Evolutionary conservation across 2,888 invertebrate genomes (phyloP), one percentile per base, ranked within the genome.

Genomic region (Isoperla grammatica): DNA sequence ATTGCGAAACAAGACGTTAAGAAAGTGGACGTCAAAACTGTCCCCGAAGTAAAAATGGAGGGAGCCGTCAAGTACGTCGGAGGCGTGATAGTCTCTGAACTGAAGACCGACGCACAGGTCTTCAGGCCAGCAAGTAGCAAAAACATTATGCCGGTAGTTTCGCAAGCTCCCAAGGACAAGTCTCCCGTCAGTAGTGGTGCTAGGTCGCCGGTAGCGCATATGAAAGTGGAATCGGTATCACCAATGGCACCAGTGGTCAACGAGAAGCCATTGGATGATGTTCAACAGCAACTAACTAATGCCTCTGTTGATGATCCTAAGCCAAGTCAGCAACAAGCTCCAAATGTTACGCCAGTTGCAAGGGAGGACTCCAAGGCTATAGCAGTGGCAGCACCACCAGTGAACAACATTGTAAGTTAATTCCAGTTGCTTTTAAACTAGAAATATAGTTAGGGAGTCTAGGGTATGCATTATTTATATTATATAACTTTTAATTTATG

Each of bases 61-160:
- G 12, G 12, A 11, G 11, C 29, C 12, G 49, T 23, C 23, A 49
- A 20, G 15, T 20, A 23, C 12, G 49, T 20, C 2, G 50, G 50
- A 3, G 50, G 35, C 13, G 50, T 50, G 11, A 53, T 53, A 9
- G 40, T 53, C 9, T 53, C 53, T 5, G 53, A 53, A 3, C 20
- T 53, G 17, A 53, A 53, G 17, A 19, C 37, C 19, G 53, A 53
- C 20, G 53, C 53, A 8, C 53, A 53, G 23, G 23, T 23, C 3
- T 20, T 20, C 49, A 11, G 29, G 15, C 49, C 49, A 20, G 45
- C 45, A 2, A 17, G 17, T 11, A 13, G 19, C 6, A 45, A 19
- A 11, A 45, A 45, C 19, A 45, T 15, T 13, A n/a, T n/a, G n/a
- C n/a, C n/a, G n/a, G 15, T 45, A 19, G 45, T 45, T 8, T 17